Evolutionary conservation across 2,797 vertebrate genomes (phyloP), one percentile per base, ranked within the genome.

Genomic region (Artibeus lituratus): DNA sequence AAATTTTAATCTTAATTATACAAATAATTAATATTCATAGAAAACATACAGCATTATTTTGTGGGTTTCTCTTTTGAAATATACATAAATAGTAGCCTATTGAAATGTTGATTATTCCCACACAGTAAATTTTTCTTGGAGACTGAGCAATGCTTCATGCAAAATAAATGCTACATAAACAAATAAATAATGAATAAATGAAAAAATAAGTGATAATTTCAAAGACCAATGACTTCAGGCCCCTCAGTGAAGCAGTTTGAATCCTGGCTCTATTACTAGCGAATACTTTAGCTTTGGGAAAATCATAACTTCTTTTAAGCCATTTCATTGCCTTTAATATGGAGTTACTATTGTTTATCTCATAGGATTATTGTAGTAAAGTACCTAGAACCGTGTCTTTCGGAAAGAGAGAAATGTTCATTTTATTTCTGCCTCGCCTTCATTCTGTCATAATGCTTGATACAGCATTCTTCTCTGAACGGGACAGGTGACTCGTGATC

Each of bases 161-260:
- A 69, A 94, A 96, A 92, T 16, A 78, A 69, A 89, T 87, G 47
- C 24, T 42, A 10, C 35, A 59, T 65, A 94, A 69, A 76, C 67
- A 70, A 51, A 49, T 67, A 78, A 87, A 10, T 51, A 92, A 47
- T 59, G 47, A 69, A 6, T 69, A 69, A 73, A 19, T 47, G 65
- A 81, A 78, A 37, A 57, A 78, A 22, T 77, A 21, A 70, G 80
- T 76, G 9, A 44, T 86, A 21, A 67, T 84, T 94, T 94, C 35
- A 81, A 95, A 94, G 76, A 77, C 39, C 87, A 90, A 53, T 86
- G 2, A 88, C 39, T 78, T 77, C 24, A 53, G 10, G 12, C 3
- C 32, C 62, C 42, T 94, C 26, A 53, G 37, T 59, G 22, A n/a
- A 77, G 14, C 8, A 76, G n/a, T 87, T 21, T 90, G 53, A 92